Evolutionary conservation across 2,113 vertebrate species (phyloP).

Genomic region (Anseranas semipalmata): DNA sequence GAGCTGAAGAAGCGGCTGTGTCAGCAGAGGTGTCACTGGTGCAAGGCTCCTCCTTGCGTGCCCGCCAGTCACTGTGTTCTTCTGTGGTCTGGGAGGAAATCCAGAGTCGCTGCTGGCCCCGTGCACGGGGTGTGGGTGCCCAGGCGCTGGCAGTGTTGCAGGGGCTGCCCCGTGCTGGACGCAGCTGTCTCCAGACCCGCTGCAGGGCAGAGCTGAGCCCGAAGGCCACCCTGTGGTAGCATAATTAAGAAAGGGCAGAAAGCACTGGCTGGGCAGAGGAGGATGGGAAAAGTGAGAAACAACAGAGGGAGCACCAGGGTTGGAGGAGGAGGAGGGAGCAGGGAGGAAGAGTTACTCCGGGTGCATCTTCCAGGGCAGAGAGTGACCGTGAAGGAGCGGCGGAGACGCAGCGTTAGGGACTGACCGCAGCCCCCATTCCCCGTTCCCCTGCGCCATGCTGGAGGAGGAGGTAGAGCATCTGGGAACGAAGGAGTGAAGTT

Average conservation of each 20-base stretch:
- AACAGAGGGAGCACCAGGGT: not conserved
- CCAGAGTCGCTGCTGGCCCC: not conserved
- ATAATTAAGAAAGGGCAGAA: not conserved
- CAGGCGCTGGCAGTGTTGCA: no score
- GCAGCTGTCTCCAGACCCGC: no score
- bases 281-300: not conserved
- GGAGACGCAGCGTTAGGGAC: not conserved
- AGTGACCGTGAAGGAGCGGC: not conserved
- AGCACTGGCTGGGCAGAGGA: not conserved
- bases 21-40: not conserved
- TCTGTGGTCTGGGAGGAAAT: not conserved
- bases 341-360: not conserved
- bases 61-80: not conserved
- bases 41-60: not conserved
- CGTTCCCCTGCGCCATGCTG: accelerated
- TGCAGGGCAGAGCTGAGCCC: no score
- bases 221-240: not conserved
- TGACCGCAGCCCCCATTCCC: not conserved
- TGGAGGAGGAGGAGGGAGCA: not conserved
- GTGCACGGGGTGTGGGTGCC: no score
- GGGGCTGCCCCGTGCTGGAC: no score
- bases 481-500: not conserved
- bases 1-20: not conserved
- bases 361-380: not conserved
- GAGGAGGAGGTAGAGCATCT: not conserved